These are phyloP conservation scores for Cervus canadensis DNA, from an alignment of 2,113 vertebrate species.

Conservation along the genomic window DNA sequence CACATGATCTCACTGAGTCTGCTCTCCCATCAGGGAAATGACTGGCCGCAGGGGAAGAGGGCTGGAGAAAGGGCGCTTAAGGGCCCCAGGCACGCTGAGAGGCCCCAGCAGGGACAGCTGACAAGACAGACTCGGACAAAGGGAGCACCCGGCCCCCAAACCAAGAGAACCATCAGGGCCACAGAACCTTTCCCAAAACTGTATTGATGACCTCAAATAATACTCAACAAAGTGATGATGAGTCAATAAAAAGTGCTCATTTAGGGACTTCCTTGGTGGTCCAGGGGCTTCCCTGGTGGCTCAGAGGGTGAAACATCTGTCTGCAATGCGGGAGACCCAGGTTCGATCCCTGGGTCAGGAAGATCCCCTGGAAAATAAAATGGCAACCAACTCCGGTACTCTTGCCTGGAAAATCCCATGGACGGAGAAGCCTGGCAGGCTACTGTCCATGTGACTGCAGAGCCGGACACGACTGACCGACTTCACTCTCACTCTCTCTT, in stretches of 20 bases:
- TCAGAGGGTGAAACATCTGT: background rate
- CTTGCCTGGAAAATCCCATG: background rate
- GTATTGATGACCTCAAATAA: background rate
- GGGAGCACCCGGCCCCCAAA: background rate
- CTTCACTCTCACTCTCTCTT: background rate
- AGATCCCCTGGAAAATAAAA: background rate
- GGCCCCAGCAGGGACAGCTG: background rate
- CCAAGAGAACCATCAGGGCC: background rate
- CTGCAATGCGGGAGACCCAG: background rate
- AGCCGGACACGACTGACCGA: fast-evolving
- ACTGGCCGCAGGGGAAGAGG: background rate
- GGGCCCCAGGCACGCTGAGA: background rate
- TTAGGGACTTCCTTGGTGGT: background rate
- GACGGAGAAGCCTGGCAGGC: background rate
- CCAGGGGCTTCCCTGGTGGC: background rate
- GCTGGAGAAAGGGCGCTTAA: background rate
- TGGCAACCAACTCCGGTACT: background rate
- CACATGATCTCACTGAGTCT: background rate
- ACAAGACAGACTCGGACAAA: background rate
- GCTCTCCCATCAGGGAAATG: background rate
- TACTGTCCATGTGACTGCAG: background rate
- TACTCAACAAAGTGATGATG: background rate
- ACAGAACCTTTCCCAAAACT: background rate
- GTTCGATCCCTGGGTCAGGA: background rate
- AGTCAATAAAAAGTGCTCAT: background rate